A percentile compares a stretch with the other conserved stretches of the same genome.
Conservation (phyloP, 1,140 invertebrate genomes). For the Microplitis demolitor region DNA sequence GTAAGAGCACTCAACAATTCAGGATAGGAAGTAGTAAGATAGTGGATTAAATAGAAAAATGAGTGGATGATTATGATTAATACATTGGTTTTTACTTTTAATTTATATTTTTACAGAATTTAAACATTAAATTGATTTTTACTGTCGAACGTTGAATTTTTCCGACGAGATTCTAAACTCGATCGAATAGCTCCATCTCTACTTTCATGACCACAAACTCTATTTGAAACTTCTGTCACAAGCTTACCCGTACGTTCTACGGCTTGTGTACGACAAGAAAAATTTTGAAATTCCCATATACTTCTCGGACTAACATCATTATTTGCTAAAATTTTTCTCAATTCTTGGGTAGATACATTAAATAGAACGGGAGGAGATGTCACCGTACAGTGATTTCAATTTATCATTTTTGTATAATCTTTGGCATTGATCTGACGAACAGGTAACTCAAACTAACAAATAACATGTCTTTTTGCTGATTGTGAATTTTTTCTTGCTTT, state of each 20-base stretch:
- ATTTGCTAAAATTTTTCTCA: no score
- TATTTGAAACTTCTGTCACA: no score
- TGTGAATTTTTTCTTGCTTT: background rate
- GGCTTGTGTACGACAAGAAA: constrained; percentile 43
- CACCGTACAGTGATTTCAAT: no score
- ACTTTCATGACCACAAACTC: constrained; percentile 28
- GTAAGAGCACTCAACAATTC: no score
- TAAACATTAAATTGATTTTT: background rate
- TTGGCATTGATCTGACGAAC: background rate
- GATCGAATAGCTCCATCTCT: constrained; percentile 31
- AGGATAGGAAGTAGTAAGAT: no score
- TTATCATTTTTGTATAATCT: no score
- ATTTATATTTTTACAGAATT: background rate
- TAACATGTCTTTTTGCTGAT: background rate
- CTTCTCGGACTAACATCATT: background rate
- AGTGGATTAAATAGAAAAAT: no score
- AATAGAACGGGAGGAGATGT: no score
- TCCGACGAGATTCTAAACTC: background rate
- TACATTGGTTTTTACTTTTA: no score
- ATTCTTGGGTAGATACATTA: no score
- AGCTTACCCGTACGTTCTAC: constrained; percentile 43
- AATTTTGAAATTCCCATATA: constrained; percentile 20
- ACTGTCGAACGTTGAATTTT: background rate
- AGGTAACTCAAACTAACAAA: background rate
- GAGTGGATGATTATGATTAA: no score